These are phyloP conservation scores for Rugalucina vietnamica DNA, from an alignment of 2,888 invertebrate genomes.

Conservation along the genomic window DNA sequence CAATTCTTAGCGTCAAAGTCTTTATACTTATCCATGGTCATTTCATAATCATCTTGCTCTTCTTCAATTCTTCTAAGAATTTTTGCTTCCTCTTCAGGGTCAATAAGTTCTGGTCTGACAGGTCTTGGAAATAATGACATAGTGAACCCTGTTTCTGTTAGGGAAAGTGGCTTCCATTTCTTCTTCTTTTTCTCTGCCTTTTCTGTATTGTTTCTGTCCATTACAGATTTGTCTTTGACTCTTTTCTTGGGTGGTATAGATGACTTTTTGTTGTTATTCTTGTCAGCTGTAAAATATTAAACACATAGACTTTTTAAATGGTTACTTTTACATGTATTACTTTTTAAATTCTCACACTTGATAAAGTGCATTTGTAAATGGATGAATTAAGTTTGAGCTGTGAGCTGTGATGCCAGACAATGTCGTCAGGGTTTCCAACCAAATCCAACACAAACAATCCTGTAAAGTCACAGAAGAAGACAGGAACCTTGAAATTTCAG, in stretches of 20 bases:
- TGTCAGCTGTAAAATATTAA: conserved; percentile 7
- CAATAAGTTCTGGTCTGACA: conserved; percentile 32
- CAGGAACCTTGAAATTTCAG: too few relatives aligned
- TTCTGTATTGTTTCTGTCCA: conserved; percentile 2
- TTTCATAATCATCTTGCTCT: conserved; percentile 49
- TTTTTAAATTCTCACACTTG: too few relatives aligned
- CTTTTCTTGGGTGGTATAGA: background rate
- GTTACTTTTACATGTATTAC: too few relatives aligned
- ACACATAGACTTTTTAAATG: background rate
- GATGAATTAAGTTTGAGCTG: too few relatives aligned
- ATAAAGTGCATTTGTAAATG: too few relatives aligned
- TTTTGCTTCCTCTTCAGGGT: conserved; percentile 52
- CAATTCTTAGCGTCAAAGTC: conserved; percentile 42
- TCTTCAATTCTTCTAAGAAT: conserved; percentile 48
- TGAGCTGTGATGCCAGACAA: too few relatives aligned
- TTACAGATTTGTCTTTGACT: background rate
- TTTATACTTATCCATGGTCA: conserved; percentile 55
- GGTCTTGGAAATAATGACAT: conserved; percentile 71
- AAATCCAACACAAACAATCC: too few relatives aligned
- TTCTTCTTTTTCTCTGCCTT: conserved; percentile 61
- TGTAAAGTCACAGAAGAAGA: too few relatives aligned
- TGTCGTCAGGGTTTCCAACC: too few relatives aligned
- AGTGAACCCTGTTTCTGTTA: conserved; percentile 69
- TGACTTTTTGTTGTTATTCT: conserved; percentile 1
- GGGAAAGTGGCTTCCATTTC: conserved; percentile 69